Evolutionary conservation across 2,113 vertebrate genomes (phyloP).

Genomic region (Dendrocopos noguchii): DNA sequence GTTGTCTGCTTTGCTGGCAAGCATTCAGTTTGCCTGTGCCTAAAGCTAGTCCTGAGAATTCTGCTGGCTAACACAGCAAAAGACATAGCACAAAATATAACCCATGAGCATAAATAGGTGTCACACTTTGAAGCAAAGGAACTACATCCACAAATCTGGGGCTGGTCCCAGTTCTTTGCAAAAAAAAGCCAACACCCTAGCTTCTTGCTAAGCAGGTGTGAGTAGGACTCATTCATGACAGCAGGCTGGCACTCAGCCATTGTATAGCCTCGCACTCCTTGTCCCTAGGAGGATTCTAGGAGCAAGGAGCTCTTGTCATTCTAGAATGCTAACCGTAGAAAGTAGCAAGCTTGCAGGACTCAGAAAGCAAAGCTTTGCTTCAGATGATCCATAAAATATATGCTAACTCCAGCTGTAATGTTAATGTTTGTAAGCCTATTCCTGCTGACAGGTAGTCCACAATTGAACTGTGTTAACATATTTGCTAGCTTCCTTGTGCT

Average conservation of each 20-base stretch:
- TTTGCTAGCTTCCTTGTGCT: not conserved
- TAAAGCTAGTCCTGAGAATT: not conserved
- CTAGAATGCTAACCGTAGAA: not conserved
- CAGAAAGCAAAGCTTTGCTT: not conserved
- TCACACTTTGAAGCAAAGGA: not conserved
- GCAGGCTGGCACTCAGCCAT: not conserved
- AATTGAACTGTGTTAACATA: not conserved
- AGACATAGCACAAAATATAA: not conserved
- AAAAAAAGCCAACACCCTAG: not conserved
- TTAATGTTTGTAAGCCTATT: not conserved
- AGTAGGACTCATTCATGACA: not conserved
- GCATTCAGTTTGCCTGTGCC: accelerated
- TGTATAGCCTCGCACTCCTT: accelerated
- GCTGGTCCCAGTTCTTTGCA: not conserved
- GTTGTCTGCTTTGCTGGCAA: not conserved
- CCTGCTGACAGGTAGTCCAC: not conserved
- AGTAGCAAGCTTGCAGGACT: not conserved
- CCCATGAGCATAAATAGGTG: not conserved
- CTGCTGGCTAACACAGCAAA: not conserved
- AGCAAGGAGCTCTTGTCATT: not conserved
- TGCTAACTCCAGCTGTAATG: not conserved
- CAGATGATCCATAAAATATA: not conserved
- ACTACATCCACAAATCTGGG: not conserved
- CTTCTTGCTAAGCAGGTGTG: not conserved
- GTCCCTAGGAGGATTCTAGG: not conserved